Evolutionary conservation across 2,888 invertebrate species (phyloP).

Genomic region (Drosophila antonietae): DNA sequence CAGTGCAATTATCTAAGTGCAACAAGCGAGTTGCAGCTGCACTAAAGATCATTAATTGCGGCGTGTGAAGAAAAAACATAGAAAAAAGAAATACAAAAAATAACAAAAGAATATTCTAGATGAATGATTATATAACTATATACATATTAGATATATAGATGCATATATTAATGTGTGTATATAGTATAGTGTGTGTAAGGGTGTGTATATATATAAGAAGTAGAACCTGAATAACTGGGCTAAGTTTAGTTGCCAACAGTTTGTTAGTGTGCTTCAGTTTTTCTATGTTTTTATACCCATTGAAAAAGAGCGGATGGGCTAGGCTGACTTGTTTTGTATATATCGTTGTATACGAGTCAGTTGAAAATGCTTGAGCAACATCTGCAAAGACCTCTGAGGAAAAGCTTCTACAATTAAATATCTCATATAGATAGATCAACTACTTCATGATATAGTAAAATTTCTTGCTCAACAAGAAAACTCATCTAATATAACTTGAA

Average conservation of each 20-base stretch:
- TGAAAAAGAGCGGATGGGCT: not conserved
- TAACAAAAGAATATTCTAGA: slow-evolving; percentile 10
- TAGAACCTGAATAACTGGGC: slow-evolving; percentile 9
- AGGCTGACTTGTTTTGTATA: not conserved
- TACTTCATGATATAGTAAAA: too few species aligned
- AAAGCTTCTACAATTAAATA: too few species aligned
- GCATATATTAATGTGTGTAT: not conserved
- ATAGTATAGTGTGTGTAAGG: not conserved
- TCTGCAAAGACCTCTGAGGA: too few species aligned
- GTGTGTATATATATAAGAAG: slow-evolving; percentile 1
- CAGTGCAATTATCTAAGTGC: slow-evolving; percentile 57
- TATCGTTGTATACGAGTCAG: too few species aligned
- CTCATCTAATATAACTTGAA: too few species aligned
- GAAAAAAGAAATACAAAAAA: not conserved
- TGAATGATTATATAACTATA: not conserved
- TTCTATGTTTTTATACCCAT: not conserved
- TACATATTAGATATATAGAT: not conserved
- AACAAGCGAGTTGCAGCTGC: slow-evolving; percentile 39
- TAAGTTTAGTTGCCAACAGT: slow-evolving; percentile 19
- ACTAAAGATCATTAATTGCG: slow-evolving; percentile 46
- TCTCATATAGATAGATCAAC: too few species aligned
- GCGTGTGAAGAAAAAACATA: slow-evolving; percentile 36
- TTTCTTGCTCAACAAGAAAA: too few species aligned
- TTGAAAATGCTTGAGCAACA: too few species aligned
- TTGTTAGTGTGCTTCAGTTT: not conserved